phyloP scores from a whole-genome alignment of 2,113 vertebrate species.

The Nipponia nippon region DNA sequence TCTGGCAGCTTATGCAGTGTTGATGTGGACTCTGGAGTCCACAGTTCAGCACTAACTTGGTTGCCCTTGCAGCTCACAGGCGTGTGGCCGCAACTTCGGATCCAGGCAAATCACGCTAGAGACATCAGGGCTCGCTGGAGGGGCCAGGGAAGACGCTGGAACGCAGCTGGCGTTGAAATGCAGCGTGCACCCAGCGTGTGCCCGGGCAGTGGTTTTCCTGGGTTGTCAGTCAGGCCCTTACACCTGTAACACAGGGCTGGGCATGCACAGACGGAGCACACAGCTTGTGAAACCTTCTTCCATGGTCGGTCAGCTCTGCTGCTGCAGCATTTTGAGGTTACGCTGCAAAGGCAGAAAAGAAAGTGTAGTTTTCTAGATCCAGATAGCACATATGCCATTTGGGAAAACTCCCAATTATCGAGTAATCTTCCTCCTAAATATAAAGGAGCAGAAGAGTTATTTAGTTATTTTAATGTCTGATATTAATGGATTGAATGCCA shows the following conservation, averaged over 20 bases:
- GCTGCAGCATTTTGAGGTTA: background rate
- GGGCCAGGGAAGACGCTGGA: background rate
- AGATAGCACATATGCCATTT: background rate
- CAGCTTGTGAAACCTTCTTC: background rate
- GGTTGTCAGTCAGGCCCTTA: background rate
- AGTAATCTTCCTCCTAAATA: background rate
- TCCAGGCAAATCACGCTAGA: background rate
- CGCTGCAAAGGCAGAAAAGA: background rate
- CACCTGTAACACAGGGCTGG: background rate
- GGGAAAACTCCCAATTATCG: background rate
- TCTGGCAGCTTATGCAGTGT: accelerated
- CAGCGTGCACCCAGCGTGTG: accelerated
- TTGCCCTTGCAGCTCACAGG: background rate
- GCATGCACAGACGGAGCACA: accelerated
- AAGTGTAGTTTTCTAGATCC: background rate
- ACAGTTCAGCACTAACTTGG: background rate
- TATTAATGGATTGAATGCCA: background rate
- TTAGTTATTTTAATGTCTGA: background rate
- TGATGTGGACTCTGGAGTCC: accelerated
- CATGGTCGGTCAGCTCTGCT: background rate
- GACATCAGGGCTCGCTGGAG: background rate
- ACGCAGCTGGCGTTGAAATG: background rate
- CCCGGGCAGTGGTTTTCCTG: background rate
- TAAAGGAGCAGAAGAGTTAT: background rate
- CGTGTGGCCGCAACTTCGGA: background rate